phyloP scores from a whole-genome alignment of 2,888 invertebrate genomes.

The Ypsolopha sequella region DNA sequence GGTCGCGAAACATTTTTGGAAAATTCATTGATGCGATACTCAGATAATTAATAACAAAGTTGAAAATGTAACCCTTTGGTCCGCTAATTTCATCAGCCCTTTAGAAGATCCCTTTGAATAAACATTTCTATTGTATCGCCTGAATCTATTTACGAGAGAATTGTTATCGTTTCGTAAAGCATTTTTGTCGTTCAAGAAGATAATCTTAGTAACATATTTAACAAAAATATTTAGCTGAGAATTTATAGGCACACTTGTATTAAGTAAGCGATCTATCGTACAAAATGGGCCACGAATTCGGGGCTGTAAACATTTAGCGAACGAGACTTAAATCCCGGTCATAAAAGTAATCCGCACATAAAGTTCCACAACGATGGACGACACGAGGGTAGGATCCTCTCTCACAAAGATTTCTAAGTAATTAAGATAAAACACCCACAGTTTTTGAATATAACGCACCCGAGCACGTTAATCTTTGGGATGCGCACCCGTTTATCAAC shows the following conservation, averaged over 20 bases:
- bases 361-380: conserved; percentile 68
- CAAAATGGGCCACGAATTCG: conserved; percentile 40
- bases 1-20: neutral
- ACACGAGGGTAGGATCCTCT: conserved; percentile 65
- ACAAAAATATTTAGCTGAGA: too few relatives aligned
- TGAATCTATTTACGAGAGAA: too few relatives aligned
- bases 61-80: too few relatives aligned
- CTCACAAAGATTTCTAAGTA: conserved; percentile 65
- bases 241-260: neutral
- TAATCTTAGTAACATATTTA: too few relatives aligned
- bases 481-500: conserved; percentile 54
- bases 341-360: conserved; percentile 70
- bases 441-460: conserved; percentile 50
- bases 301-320: conserved; percentile 63
- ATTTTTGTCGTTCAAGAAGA: too few relatives aligned
- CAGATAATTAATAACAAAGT: too few relatives aligned
- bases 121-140: too few relatives aligned
- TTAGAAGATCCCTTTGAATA: too few relatives aligned
- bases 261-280: conserved; percentile 10
- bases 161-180: too few relatives aligned
- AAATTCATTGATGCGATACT: too few relatives aligned
- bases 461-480: conserved; percentile 17
- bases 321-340: conserved; percentile 62
- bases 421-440: conserved; percentile 67
- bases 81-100: too few relatives aligned